Percentiles rank a stretch among this genome's conserved stretches.
Evolutionary conservation across 2,797 vertebrate genomes (phyloP).

Genomic region (Leptodactylus fallax): DNA sequence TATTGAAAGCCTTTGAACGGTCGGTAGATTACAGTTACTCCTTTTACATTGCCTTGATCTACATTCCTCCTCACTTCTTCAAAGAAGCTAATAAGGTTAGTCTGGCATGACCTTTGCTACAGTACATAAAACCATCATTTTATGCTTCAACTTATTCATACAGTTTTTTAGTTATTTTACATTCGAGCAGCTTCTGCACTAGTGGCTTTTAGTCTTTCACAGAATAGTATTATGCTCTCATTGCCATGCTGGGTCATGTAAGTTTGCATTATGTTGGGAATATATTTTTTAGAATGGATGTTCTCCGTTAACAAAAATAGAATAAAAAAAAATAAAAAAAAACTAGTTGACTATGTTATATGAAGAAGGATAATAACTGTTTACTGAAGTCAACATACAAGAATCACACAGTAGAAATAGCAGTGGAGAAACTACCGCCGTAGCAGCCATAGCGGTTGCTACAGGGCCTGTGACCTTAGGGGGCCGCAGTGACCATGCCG

Average conservation of each 20-base stretch:
- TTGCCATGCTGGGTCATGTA: conserved; percentile 39
- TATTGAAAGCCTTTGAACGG: conserved; percentile 53
- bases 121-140: conserved; percentile 51
- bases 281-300: conserved; percentile 10
- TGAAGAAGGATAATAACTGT: background rate
- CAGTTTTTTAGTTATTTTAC: conserved; percentile 42
- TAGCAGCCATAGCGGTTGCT: no score
- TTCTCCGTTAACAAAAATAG: background rate
- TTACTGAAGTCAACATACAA: background rate
- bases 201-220: conserved; percentile 24
- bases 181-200: conserved; percentile 42
- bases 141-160: conserved; percentile 51
- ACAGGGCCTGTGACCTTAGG: no score
- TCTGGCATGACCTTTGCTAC: conserved; percentile 56
- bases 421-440: no score
- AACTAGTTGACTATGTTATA: background rate
- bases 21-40: conserved; percentile 50
- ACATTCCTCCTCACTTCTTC: conserved; percentile 50
- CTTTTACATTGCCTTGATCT: conserved; percentile 54
- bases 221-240: conserved; percentile 28
- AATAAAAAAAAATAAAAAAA: background rate
- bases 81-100: conserved; percentile 58
- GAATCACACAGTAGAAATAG: no score
- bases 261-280: conserved; percentile 14
- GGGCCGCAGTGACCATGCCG: no score